Percentiles rank a stretch among this genome's conserved stretches.
Conservation (phyloP, 2,113 vertebrate species). For the Macaca mulatta region DNA sequence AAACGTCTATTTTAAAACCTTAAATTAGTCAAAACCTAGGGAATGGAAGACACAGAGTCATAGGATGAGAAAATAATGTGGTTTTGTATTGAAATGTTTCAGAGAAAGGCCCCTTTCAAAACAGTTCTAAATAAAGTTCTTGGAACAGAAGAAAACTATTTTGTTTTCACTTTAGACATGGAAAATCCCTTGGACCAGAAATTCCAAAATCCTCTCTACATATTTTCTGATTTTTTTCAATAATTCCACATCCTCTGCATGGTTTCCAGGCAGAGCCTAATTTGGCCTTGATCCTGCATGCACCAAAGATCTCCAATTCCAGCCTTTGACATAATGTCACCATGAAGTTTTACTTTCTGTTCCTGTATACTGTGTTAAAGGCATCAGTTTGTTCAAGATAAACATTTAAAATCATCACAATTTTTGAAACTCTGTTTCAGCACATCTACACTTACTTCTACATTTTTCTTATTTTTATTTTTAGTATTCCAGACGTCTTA, state of each 20-base stretch:
- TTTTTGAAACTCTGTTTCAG: conserved; percentile 17
- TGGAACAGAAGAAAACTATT: conserved; percentile 34
- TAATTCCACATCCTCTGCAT: background rate
- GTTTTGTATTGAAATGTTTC: conserved; percentile 48
- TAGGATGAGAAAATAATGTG: conserved; percentile 30
- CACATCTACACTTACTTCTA: background rate
- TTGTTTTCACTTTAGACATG: conserved; percentile 55
- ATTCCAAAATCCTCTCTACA: conserved; percentile 54
- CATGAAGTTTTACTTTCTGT: background rate
- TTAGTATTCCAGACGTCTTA: background rate
- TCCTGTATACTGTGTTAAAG: background rate
- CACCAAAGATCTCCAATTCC: background rate
- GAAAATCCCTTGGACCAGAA: conserved; percentile 62
- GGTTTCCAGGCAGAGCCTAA: conserved; percentile 36
- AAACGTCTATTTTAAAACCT: conserved; percentile 65
- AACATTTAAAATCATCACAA: background rate
- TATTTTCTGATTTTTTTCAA: background rate
- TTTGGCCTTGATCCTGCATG: background rate
- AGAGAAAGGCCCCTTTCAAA: conserved; percentile 57
- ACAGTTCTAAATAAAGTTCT: conserved; percentile 44
- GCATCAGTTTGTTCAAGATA: conserved; percentile 10
- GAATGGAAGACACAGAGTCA: conserved; percentile 49
- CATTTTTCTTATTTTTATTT: background rate
- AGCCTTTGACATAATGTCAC: background rate
- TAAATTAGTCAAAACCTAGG: conserved; percentile 64